Evolutionary conservation across 2,797 vertebrate genomes (phyloP).

Genomic region (Tympanoctomys barrerae): DNA sequence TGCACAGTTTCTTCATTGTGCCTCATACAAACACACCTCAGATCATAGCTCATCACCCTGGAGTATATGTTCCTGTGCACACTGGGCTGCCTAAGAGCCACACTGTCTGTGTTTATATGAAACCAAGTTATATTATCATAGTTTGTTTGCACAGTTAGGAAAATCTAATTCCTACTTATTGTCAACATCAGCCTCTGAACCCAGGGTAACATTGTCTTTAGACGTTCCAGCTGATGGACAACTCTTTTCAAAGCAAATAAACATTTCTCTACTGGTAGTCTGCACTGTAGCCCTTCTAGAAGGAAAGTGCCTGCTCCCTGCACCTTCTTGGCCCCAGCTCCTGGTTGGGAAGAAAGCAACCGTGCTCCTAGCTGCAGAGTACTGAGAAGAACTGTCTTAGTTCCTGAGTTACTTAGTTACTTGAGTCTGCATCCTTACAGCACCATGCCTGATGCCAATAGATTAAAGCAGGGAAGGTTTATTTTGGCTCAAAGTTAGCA

Average conservation of each 20-base stretch:
- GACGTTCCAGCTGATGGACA: background rate
- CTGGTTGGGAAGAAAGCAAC: background rate
- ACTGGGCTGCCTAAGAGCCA: background rate
- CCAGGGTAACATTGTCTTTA: background rate
- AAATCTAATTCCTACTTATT: background rate
- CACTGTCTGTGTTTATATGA: constrained; percentile 18
- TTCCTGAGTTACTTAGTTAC: background rate
- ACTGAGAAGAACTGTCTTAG: background rate
- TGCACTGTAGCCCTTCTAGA: background rate
- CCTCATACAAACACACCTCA: constrained; percentile 10
- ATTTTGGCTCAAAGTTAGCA: background rate
- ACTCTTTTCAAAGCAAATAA: constrained; percentile 10
- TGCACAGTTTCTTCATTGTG: background rate
- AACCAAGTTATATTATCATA: background rate
- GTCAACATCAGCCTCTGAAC: background rate
- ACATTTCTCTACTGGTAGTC: background rate
- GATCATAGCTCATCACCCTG: background rate
- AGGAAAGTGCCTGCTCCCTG: background rate
- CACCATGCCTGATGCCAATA: background rate
- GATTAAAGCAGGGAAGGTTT: background rate
- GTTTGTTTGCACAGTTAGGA: background rate
- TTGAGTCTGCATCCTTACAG: background rate
- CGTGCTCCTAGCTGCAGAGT: background rate
- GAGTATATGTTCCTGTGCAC: background rate
- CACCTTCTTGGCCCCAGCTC: background rate